Percentiles rank a stretch among this genome's conserved stretches.
Evolutionary conservation across 2,888 invertebrate genomes (phyloP).

Genomic region (Himalopsyche tibetana): DNA sequence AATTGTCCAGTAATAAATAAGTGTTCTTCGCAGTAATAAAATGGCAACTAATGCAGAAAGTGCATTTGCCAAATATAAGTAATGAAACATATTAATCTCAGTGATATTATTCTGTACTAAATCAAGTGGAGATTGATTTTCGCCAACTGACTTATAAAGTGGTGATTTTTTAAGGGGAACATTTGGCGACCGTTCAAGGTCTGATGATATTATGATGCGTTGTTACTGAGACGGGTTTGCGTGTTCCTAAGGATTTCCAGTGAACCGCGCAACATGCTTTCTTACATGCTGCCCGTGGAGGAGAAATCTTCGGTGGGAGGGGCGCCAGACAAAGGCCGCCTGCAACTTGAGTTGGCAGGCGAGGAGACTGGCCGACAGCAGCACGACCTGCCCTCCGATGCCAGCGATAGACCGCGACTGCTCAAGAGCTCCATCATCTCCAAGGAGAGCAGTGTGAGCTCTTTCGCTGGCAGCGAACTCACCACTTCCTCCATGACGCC

Average conservation of each 20-base stretch:
- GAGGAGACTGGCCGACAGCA: conserved; percentile 48
- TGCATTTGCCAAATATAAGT: neutral
- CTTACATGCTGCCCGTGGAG: conserved; percentile 87
- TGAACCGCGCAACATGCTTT: conserved; percentile 77
- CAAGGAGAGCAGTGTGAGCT: conserved; percentile 85
- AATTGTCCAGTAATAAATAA: conserved; percentile 3
- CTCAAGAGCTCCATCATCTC: conserved; percentile 72
- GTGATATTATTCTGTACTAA: neutral
- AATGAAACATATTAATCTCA: neutral
- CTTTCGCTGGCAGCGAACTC: conserved; percentile 81
- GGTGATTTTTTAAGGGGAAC: conserved; percentile 2
- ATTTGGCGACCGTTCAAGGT: neutral
- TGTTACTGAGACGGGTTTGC: neutral
- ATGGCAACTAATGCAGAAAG: neutral
- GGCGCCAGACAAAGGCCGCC: conserved; percentile 76
- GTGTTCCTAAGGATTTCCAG: conserved; percentile 12
- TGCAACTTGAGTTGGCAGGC: conserved; percentile 71
- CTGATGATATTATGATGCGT: neutral
- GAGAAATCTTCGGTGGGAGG: conserved; percentile 82
- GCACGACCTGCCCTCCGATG: conserved; percentile 71
- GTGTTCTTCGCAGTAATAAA: neutral
- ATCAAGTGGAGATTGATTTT: conserved; percentile 9
- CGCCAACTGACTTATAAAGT: neutral
- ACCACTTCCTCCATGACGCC: conserved; percentile 81
- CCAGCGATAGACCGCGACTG: conserved; percentile 69